phyloP scores from a whole-genome alignment of 2,113 vertebrate species.

The Misgurnus mizolepis region DNA sequence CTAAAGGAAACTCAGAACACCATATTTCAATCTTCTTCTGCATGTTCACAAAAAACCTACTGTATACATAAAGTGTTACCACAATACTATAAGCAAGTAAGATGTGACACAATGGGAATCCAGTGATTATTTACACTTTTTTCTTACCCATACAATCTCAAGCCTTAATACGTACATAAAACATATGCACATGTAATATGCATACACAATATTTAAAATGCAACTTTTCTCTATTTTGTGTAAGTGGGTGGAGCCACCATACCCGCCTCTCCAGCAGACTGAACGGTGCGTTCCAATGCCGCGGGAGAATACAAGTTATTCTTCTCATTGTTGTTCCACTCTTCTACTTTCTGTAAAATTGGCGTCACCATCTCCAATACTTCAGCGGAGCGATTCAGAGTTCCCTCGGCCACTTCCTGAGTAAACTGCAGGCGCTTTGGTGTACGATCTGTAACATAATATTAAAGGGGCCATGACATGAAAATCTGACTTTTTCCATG shows the following conservation, averaged over 20 bases:
- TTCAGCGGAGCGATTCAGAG: conserved; percentile 74
- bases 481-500: too few relatives aligned
- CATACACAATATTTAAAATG: neutral
- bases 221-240: neutral
- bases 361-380: conserved; percentile 77
- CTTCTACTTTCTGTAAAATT: conserved; percentile 77
- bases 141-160: too few relatives aligned
- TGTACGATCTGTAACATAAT: conserved; percentile 68
- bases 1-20: too few relatives aligned
- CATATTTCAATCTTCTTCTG: too few relatives aligned
- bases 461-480: too few relatives aligned
- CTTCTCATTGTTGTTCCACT: conserved; percentile 85
- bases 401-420: conserved; percentile 73
- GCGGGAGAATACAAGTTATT: conserved; percentile 79
- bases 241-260: conserved; percentile 27
- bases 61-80: too few relatives aligned
- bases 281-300: conserved; percentile 79
- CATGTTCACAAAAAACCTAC: too few relatives aligned
- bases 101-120: too few relatives aligned
- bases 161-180: too few relatives aligned
- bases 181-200: neutral
- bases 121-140: too few relatives aligned
- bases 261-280: conserved; percentile 88
- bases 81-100: too few relatives aligned
- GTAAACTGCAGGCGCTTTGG: conserved; percentile 79